Evolutionary conservation across 1,140 invertebrate genomes (phyloP).

Genomic region (Trypoxylus dichotomus): DNA sequence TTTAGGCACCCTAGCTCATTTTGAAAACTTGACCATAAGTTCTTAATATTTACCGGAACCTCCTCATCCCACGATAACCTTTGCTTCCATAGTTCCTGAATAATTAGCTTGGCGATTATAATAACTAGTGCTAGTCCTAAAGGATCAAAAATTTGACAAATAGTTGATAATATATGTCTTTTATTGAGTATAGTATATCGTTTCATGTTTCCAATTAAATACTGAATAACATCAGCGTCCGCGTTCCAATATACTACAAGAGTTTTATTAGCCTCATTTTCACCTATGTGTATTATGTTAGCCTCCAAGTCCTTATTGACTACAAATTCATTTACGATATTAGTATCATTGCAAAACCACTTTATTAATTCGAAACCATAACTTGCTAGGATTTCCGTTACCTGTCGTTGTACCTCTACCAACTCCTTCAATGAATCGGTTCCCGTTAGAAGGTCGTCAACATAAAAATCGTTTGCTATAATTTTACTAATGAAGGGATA

Average conservation of each 20-base stretch:
- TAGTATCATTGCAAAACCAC: slow-evolving; percentile 12
- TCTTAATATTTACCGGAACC: too few species aligned
- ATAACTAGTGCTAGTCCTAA: slow-evolving; percentile 51
- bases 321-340: neutral
- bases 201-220: neutral
- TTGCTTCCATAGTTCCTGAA: too few species aligned
- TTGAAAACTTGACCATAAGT: too few species aligned
- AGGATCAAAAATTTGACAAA: slow-evolving; percentile 46
- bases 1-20: neutral
- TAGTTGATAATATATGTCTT: slow-evolving; percentile 45
- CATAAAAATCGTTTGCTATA: slow-evolving; percentile 27
- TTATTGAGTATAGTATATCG: slow-evolving; percentile 36
- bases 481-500: neutral
- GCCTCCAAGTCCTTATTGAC: neutral
- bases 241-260: slow-evolving; percentile 25
- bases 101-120: slow-evolving; percentile 48
- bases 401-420: neutral
- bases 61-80: too few species aligned
- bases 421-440: slow-evolving; percentile 29
- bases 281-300: neutral
- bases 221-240: neutral
- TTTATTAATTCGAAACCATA: slow-evolving; percentile 24
- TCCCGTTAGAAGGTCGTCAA: slow-evolving; percentile 31
- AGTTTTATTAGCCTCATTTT: slow-evolving; percentile 19
- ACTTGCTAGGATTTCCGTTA: neutral